A percentile compares a stretch with the other conserved stretches of the same genome.
These are phyloP conservation scores for Erebia aethiops DNA, from an alignment of 2,888 invertebrate species.

Conservation along the genomic window DNA sequence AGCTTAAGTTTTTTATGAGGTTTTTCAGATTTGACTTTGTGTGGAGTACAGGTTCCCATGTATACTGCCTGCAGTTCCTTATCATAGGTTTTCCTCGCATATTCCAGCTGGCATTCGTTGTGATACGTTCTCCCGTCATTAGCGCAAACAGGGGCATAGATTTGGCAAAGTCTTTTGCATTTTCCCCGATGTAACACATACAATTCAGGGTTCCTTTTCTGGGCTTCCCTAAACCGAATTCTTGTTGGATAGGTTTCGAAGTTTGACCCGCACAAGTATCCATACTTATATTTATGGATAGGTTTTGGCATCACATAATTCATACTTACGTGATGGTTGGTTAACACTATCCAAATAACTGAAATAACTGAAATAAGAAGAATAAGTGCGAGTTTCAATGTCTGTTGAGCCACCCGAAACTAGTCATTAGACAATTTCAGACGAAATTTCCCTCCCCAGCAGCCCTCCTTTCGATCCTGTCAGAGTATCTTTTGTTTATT, in stretches of 20 bases:
- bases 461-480: too few relatives aligned
- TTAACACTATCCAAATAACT: conserved; percentile 25
- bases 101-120: conserved; percentile 44
- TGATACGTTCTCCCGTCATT: conserved; percentile 42
- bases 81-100: conserved; percentile 30
- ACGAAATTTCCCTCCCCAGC: too few relatives aligned
- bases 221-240: conserved; percentile 32
- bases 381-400: too few relatives aligned
- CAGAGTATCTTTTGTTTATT: too few relatives aligned
- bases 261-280: conserved; percentile 43
- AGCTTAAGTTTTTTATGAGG: neutral
- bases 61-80: conserved; percentile 20
- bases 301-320: conserved; percentile 34
- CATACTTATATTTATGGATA: conserved; percentile 28
- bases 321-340: neutral
- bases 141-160: conserved; percentile 43
- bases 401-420: too few relatives aligned
- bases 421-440: too few relatives aligned
- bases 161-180: conserved; percentile 42
- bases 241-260: conserved; percentile 41
- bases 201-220: conserved; percentile 37
- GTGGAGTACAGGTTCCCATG: conserved; percentile 26
- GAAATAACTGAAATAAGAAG: conserved; percentile 11
- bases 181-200: conserved; percentile 37
- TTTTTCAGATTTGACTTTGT: neutral